Conservation (phyloP, 2,888 invertebrate genomes). For the Ochropleura plecta region DNA sequence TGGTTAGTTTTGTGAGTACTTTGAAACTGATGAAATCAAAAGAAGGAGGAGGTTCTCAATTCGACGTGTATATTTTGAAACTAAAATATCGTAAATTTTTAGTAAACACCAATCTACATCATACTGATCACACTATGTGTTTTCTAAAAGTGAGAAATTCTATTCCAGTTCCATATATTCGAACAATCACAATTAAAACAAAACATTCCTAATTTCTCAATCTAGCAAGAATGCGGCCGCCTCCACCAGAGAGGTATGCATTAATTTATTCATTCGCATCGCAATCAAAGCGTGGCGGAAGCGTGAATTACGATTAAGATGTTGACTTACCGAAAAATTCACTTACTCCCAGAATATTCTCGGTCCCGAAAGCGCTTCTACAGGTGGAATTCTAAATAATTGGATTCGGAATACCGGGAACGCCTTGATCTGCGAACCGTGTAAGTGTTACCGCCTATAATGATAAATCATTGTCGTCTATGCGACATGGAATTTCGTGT, state of each 20-base stretch:
- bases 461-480: constrained; percentile 76
- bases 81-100: too few relatives aligned
- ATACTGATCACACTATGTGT: background rate
- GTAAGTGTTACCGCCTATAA: constrained; percentile 68
- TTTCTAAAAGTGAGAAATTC: background rate
- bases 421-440: constrained; percentile 61
- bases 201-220: constrained; percentile 46
- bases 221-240: constrained; percentile 42
- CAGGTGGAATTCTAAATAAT: constrained; percentile 75
- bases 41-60: too few relatives aligned
- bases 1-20: too few relatives aligned
- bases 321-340: constrained; percentile 60
- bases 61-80: too few relatives aligned
- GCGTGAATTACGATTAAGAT: constrained; percentile 54
- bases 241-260: constrained; percentile 15
- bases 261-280: constrained; percentile 52
- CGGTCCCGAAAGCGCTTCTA: constrained; percentile 47
- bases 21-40: too few relatives aligned
- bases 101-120: too few relatives aligned
- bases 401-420: constrained; percentile 80
- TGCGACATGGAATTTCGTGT: constrained; percentile 55
- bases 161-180: background rate
- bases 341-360: constrained; percentile 51
- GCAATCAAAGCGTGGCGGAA: constrained; percentile 46
- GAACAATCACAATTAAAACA: constrained; percentile 9